Percentiles rank a stretch among this genome's conserved stretches.
phyloP scores from a whole-genome alignment of 2,888 invertebrate species.

The Plebejus argus region DNA sequence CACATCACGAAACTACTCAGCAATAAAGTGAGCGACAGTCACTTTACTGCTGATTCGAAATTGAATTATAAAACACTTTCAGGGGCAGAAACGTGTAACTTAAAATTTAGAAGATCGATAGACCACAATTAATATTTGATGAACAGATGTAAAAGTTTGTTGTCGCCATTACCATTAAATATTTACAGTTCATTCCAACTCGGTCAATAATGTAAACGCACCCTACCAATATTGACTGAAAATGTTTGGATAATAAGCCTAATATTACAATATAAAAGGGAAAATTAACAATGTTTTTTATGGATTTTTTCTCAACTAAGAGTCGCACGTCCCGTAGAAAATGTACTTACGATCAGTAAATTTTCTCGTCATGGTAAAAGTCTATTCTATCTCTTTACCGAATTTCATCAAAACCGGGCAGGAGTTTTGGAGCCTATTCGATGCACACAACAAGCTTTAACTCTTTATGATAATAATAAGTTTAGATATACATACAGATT shows the following conservation, averaged over 20 bases:
- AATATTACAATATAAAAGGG: neutral
- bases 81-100: neutral
- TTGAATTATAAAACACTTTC: neutral
- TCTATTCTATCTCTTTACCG: too few relatives aligned
- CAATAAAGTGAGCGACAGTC: neutral
- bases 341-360: too few relatives aligned
- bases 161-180: neutral
- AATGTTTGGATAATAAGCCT: neutral
- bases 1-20: neutral
- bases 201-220: neutral
- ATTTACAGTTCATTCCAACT: neutral
- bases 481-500: too few relatives aligned
- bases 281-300: too few relatives aligned
- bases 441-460: too few relatives aligned
- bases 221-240: neutral
- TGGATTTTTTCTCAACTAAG: too few relatives aligned
- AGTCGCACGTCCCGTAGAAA: too few relatives aligned
- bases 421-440: too few relatives aligned
- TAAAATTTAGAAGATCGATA: conserved; percentile 6
- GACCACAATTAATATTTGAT: conserved; percentile 6
- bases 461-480: too few relatives aligned
- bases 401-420: too few relatives aligned
- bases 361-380: too few relatives aligned
- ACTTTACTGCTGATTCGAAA: neutral
- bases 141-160: conserved; percentile 8